phyloP scores from a whole-genome alignment of 2,888 invertebrate species.

The Xanthia icteritia region DNA sequence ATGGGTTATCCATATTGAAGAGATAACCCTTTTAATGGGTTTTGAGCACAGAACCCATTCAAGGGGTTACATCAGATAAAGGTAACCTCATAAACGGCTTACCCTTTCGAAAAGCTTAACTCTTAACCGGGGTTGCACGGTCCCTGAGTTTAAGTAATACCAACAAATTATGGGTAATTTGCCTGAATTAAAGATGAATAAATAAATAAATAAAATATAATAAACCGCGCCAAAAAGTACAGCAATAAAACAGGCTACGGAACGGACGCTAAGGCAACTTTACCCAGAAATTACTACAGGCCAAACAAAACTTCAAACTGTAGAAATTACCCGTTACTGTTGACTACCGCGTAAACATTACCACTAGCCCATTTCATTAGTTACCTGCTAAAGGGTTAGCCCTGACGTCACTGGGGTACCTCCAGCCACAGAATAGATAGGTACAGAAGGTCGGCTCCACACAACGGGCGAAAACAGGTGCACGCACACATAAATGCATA shows the following conservation, averaged over 20 bases:
- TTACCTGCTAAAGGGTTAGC: slow-evolving; percentile 37
- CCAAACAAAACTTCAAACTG: slow-evolving; percentile 15
- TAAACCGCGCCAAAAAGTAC: not conserved
- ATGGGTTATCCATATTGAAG: no score
- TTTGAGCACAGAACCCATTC: no score
- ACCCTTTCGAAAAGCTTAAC: no score
- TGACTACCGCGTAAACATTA: slow-evolving; percentile 40
- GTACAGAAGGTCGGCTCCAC: not conserved
- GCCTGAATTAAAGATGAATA: no score
- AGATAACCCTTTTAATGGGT: no score
- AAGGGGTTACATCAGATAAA: no score
- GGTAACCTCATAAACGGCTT: no score
- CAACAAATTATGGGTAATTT: no score
- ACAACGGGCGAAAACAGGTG: not conserved
- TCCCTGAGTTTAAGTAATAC: no score
- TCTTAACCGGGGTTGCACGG: no score
- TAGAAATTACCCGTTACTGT: slow-evolving; percentile 5
- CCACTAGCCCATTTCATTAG: slow-evolving; percentile 58
- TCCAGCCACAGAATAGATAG: not conserved
- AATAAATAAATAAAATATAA: not conserved
- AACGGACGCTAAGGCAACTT: no score
- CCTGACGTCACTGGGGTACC: slow-evolving; percentile 33
- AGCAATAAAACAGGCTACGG: not conserved
- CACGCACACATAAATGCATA: not conserved
- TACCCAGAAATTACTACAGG: not conserved